phyloP scores from a whole-genome alignment of 2,113 vertebrate genomes.

The Microtus richardsoni region DNA sequence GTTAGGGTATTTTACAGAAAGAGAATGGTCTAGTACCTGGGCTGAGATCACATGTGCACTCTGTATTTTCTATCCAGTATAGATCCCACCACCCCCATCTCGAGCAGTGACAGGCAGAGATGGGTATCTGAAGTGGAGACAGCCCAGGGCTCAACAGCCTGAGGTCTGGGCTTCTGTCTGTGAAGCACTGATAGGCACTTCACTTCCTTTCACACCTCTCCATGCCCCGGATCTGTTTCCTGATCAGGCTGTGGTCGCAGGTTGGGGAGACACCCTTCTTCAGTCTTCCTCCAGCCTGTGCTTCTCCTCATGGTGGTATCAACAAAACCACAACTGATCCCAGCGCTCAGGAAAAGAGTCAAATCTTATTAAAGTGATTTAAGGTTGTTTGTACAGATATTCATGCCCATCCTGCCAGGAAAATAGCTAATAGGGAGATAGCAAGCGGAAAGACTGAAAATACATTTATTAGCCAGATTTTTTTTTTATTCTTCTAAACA shows the following conservation, averaged over 20 bases:
- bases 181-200: fast-evolving
- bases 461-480: not conserved
- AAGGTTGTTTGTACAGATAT: not conserved
- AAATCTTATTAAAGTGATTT: not conserved
- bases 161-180: not conserved
- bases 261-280: not conserved
- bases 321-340: not conserved
- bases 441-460: conserved; percentile 1
- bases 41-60: not conserved
- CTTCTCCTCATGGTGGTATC: not conserved
- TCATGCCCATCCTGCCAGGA: not conserved
- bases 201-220: not conserved
- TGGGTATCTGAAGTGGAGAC: not conserved
- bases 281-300: not conserved
- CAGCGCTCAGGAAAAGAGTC: not conserved
- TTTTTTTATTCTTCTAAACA: conserved; percentile 1
- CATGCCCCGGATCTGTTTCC: not conserved
- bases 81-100: not conserved
- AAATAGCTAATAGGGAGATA: not conserved
- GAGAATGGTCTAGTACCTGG: not conserved
- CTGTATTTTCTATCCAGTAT: not conserved
- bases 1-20: not conserved
- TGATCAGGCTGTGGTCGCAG: not conserved
- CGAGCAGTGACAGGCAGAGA: not conserved
- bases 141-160: not conserved